Evolutionary conservation across 2,888 invertebrate species (phyloP).

Genomic region (Acanthoscelides obtectus): DNA sequence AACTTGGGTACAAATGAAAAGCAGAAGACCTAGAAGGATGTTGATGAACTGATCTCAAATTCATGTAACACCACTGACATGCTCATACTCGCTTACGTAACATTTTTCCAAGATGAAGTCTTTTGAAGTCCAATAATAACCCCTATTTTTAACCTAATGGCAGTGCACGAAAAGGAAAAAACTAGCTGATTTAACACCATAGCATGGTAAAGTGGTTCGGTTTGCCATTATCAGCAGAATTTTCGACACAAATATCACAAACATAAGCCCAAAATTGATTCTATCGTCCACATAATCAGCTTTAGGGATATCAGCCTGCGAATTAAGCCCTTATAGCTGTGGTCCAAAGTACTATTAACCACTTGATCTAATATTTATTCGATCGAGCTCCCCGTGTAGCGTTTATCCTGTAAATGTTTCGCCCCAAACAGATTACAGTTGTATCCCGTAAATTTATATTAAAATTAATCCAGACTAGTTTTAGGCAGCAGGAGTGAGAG

Average conservation of each 20-base stretch:
- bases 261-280: not conserved
- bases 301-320: not conserved
- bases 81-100: no score
- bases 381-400: not conserved
- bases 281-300: not conserved
- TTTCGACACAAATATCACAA: not conserved
- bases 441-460: constrained; percentile 38
- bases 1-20: no score
- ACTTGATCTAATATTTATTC: not conserved
- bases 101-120: no score
- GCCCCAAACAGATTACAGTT: constrained; percentile 26
- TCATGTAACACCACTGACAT: no score
- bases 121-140: no score
- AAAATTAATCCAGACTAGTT: constrained; percentile 29
- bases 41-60: no score
- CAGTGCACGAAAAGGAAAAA: no score
- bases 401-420: not conserved
- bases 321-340: not conserved
- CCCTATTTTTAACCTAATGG: no score
- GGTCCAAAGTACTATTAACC: not conserved
- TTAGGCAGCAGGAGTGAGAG: constrained; percentile 8
- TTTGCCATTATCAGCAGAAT: no score
- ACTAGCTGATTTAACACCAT: no score
- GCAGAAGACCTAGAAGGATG: no score
- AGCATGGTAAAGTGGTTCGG: no score